Evolutionary conservation across 2,888 invertebrate genomes (phyloP).

Genomic region (Acanthacorydalis orientalis): DNA sequence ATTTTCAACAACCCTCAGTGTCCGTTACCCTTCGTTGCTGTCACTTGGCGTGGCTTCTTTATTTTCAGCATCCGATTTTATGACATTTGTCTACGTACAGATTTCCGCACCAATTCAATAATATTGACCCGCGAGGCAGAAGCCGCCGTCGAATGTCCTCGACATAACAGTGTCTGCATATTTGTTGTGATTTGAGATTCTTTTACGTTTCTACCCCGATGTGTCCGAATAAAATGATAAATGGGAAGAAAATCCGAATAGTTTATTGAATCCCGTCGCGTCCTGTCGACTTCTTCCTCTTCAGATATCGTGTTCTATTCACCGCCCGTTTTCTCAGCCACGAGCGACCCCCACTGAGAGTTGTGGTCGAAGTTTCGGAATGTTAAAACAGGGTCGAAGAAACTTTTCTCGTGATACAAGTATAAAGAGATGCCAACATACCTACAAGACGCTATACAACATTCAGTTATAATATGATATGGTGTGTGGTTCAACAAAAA

Average conservation of each 20-base stretch:
- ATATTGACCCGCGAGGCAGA: not conserved
- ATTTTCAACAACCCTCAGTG: not conserved
- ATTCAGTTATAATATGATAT: not conserved
- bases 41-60: not conserved
- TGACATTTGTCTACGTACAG: not conserved
- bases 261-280: constrained; percentile 20
- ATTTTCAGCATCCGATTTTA: not conserved
- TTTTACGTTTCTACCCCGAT: constrained; percentile 14
- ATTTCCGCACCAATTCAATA: not conserved
- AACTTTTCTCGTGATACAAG: constrained; percentile 1
- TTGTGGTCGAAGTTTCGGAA: constrained; percentile 6
- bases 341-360: not conserved
- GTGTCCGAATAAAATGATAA: constrained; percentile 16
- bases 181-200: constrained; percentile 23
- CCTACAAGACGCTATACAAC: too few species aligned
- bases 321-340: not conserved
- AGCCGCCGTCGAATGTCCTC: too few species aligned
- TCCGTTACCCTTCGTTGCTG: too few species aligned
- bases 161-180: constrained; percentile 20
- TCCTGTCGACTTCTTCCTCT: not conserved
- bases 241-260: constrained; percentile 24
- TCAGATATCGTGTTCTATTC: too few species aligned
- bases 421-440: not conserved
- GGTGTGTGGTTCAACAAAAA: not conserved
- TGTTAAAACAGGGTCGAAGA: constrained; percentile 7